Conservation (phyloP, 2,113 vertebrate genomes). For the Lonchura striata region DNA sequence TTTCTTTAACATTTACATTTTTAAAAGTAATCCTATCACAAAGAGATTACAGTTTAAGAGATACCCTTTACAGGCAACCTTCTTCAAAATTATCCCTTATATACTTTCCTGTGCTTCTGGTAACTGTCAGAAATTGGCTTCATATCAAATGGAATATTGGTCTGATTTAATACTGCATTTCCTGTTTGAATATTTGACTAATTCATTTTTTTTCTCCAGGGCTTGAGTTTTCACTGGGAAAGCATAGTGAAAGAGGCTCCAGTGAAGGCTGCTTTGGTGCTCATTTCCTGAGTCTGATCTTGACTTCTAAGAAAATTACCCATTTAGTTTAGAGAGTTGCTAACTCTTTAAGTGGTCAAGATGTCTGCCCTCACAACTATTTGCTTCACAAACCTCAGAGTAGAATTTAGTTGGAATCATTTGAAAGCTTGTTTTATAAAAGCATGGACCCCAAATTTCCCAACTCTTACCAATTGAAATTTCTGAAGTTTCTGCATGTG, state of each 20-base stretch:
- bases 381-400: not conserved
- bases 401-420: not conserved
- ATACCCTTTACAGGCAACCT: not conserved
- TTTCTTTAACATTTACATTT: not conserved
- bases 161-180: constrained; percentile 31
- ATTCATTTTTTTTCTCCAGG: constrained; percentile 26
- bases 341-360: not conserved
- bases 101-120: not conserved
- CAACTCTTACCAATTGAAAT: not conserved
- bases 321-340: not conserved
- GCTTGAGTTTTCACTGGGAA: constrained; percentile 11
- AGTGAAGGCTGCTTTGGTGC: not conserved
- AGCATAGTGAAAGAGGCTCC: not conserved
- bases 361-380: not conserved
- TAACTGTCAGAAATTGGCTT: constrained; percentile 15
- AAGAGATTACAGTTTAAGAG: not conserved
- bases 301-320: constrained; percentile 1
- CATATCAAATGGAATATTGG: not conserved
- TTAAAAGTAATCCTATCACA: not conserved
- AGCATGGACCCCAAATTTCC: not conserved
- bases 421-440: not conserved
- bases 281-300: constrained; percentile 18
- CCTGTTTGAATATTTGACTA: constrained; percentile 39
- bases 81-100: not conserved
- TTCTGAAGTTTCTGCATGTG: not conserved